Base-by-base conservation (phyloP, 2,797 vertebrate genomes). In the Poecilia velifera region DNA sequence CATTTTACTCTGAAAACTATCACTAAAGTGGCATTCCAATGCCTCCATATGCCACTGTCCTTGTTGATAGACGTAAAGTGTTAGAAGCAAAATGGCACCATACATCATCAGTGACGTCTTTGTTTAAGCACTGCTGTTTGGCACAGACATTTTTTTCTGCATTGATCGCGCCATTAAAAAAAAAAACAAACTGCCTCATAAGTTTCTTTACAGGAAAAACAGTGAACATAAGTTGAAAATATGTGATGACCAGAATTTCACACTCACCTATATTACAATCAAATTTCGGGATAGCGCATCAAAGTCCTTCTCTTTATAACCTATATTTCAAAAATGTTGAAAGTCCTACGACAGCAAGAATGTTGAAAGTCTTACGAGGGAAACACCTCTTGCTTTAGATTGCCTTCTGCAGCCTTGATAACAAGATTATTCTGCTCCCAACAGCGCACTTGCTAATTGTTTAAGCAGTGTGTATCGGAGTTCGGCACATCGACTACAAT, bases 401-500 rank as follows among this genome's bases (percentile, higher is more conserved):
- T 66, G 83, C 84, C 86, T 79, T 82, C 49, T 0, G 31, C 74
- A 66, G 77, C 83, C 72, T 84, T 76, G 76, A 59, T 90, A 93
- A 31, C 31, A 31, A 80, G 93, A 94, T 93, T 94, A 92, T 90
- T 88, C 86, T 78, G 82, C 88, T 89, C 76, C 80, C 36, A 1
- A 87, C 84, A 76, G 80, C 59, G 64, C 88, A 82, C 86, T 90
- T 80, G 76, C 82, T 91, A 91, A 94, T 92, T 91, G 88, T 93
- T 92, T 81, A 86, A 79, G 74, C 83, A 76, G 82, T 84, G 45
- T 79, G 81, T 87, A 84, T 89, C 76, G 83, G 86, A 77, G 83
- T 77, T 86, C 82, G 77, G 84, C 87, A 90, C 86, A 81, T n/a
- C n/a, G n/a, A n/a, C 36, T 86, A 4, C 91, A 92, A 92, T 86